Evolutionary conservation across 2,113 vertebrate genomes (phyloP).

Genomic region (Oceanodroma tethys): DNA sequence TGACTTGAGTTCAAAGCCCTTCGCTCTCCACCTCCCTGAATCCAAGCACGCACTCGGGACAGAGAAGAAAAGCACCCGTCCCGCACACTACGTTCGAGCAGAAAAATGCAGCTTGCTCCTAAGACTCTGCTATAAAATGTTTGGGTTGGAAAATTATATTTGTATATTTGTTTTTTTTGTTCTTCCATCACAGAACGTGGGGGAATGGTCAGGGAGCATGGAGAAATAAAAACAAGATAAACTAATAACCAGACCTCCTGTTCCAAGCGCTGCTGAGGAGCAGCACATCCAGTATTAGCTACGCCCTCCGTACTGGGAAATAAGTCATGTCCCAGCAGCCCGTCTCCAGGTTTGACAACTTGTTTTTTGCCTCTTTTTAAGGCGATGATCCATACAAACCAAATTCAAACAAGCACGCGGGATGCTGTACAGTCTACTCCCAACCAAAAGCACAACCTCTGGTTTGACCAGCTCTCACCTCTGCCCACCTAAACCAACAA

Average conservation of each 20-base stretch:
- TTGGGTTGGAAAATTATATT: not conserved
- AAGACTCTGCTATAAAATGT: not conserved
- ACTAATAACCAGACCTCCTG: not conserved
- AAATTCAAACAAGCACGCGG: fast-evolving
- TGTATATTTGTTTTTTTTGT: not conserved
- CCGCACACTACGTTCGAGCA: fast-evolving
- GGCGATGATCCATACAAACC: not conserved
- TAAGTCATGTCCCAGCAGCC: not conserved
- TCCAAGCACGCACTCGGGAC: not conserved
- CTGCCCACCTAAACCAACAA: not conserved
- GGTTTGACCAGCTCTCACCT: not conserved
- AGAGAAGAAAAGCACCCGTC: not conserved
- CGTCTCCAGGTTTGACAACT: fast-evolving
- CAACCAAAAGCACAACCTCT: not conserved
- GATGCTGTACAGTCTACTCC: not conserved
- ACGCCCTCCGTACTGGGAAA: not conserved
- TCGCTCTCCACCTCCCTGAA: not conserved
- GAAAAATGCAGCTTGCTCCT: not conserved
- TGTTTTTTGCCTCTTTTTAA: not conserved
- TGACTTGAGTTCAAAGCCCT: not conserved
- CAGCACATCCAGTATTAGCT: not conserved
- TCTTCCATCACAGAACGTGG: fast-evolving
- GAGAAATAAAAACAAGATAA: not conserved
- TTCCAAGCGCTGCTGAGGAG: not conserved
- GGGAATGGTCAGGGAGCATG: not conserved